Percentiles rank a stretch among this genome's conserved stretches.
Conservation (phyloP, 2,888 invertebrate species). For the Scaptomyza polygonia region DNA sequence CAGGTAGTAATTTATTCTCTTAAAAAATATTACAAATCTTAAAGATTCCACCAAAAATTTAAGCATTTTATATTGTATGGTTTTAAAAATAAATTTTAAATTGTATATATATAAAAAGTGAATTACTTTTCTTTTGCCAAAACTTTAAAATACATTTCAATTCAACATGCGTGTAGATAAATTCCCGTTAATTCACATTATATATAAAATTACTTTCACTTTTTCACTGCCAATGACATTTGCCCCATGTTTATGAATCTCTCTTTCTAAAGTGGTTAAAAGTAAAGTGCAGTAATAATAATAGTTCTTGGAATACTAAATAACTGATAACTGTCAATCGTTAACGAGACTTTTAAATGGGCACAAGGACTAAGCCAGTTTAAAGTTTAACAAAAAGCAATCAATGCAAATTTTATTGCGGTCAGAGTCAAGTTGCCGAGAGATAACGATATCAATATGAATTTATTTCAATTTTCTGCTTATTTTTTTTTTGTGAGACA, state of each 20-base stretch:
- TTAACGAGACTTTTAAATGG: slow-evolving; percentile 35
- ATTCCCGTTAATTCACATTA: slow-evolving; percentile 1
- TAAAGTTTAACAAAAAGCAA: slow-evolving; percentile 7
- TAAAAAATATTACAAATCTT: too few relatives aligned
- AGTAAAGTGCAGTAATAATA: slow-evolving; percentile 5
- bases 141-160: neutral
- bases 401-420: slow-evolving; percentile 47
- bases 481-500: neutral
- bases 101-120: neutral
- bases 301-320: slow-evolving; percentile 10
- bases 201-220: slow-evolving; percentile 29
- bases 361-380: slow-evolving; percentile 49
- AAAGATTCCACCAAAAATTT: neutral
- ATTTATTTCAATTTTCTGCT: neutral
- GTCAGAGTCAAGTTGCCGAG: slow-evolving; percentile 63
- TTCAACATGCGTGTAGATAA: slow-evolving; percentile 12
- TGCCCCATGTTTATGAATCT: neutral
- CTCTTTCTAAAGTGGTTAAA: neutral
- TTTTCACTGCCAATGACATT: slow-evolving; percentile 25
- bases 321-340: slow-evolving; percentile 23
- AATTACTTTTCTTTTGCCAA: neutral
- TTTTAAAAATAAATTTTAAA: too few relatives aligned
- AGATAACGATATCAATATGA: slow-evolving; percentile 49
- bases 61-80: too few relatives aligned
- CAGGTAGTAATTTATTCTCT: too few relatives aligned